Evolutionary conservation across 2,888 invertebrate genomes (phyloP).

Genomic region (Napeogenes sylphis): DNA sequence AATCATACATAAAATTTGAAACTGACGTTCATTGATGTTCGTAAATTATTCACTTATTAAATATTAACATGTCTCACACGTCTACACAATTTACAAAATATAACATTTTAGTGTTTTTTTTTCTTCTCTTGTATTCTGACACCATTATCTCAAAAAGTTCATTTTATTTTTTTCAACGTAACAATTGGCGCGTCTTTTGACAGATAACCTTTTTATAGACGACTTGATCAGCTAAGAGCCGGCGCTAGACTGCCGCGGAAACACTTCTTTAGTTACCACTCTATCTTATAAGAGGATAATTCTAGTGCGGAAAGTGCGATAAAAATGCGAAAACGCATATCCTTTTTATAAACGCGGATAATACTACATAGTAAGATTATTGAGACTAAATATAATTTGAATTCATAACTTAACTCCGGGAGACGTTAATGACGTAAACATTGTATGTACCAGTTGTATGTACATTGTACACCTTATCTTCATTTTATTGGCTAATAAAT

Average conservation of each 20-base stretch:
- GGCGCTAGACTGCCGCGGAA: constrained; percentile 29
- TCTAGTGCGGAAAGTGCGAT: neutral
- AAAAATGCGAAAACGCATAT: constrained; percentile 1
- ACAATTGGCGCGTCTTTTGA: constrained; percentile 21
- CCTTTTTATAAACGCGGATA: constrained; percentile 1
- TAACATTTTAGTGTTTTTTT: constrained; percentile 7
- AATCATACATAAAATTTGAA: constrained; percentile 76
- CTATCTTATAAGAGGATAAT: constrained; percentile 22
- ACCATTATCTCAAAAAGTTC: neutral
- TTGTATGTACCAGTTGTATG: too few species aligned
- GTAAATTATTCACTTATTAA: constrained; percentile 2
- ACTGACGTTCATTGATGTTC: constrained; percentile 65
- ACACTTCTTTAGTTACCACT: constrained; percentile 13
- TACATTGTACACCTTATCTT: too few species aligned
- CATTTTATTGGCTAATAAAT: too few species aligned
- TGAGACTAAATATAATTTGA: too few species aligned
- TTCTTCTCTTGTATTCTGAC: neutral
- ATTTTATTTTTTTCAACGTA: neutral
- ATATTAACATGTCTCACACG: constrained; percentile 4
- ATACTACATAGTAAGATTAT: too few species aligned
- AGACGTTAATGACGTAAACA: too few species aligned
- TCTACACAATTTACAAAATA: neutral
- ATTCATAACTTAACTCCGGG: too few species aligned
- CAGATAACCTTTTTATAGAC: constrained; percentile 19
- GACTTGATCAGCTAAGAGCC: constrained; percentile 23